Percentiles rank a stretch among this genome's conserved stretches.
phyloP scores from a whole-genome alignment of 2,113 vertebrate genomes.

The Cnemophilus loriae region DNA sequence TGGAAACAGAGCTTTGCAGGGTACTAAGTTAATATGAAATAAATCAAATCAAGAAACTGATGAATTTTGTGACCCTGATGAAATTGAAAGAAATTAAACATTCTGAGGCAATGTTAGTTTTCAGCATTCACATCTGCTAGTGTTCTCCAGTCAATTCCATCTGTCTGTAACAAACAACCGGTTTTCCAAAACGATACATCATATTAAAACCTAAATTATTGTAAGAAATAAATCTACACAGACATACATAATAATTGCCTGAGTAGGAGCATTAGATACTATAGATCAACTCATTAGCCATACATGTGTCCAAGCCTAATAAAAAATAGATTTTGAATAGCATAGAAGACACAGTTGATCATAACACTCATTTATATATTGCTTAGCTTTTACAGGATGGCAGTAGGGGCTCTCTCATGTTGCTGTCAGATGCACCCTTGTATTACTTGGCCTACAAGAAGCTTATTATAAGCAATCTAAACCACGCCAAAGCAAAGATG shows the following conservation, averaged over 20 bases:
- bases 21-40: constrained; percentile 15
- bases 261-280: not conserved
- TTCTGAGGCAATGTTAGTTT: not conserved
- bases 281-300: not conserved
- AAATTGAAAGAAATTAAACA: not conserved
- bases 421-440: not conserved
- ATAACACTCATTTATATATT: not conserved
- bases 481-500: not conserved
- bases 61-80: not conserved
- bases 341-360: not conserved
- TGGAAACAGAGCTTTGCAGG: not conserved
- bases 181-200: not conserved
- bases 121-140: not conserved
- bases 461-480: not conserved
- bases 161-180: not conserved
- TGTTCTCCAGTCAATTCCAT: not conserved
- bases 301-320: not conserved
- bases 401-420: not conserved
- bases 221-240: not conserved
- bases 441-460: not conserved
- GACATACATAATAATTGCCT: not conserved
- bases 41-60: not conserved
- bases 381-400: not conserved
- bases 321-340: not conserved
- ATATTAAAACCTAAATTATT: not conserved